Percentiles rank a stretch among this genome's conserved stretches.
phyloP scores from a whole-genome alignment of 2,888 invertebrate genomes.

The Villa cingulata region DNA sequence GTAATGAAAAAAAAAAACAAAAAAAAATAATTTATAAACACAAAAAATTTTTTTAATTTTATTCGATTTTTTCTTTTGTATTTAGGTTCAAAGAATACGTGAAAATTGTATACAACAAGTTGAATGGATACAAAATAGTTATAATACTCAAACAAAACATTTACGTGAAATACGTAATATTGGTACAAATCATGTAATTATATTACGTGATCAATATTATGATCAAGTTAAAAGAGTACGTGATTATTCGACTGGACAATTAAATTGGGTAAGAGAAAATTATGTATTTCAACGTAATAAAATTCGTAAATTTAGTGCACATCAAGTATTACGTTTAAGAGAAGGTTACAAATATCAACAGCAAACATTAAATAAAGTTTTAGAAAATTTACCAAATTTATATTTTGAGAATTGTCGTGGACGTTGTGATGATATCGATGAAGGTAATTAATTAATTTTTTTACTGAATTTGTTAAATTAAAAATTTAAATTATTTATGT shows the following conservation, averaged over 20 bases:
- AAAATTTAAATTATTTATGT: background rate
- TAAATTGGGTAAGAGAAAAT: slow-evolving; percentile 89
- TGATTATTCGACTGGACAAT: slow-evolving; percentile 80
- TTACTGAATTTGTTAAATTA: background rate
- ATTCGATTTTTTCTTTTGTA: slow-evolving; percentile 3
- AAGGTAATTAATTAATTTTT: background rate
- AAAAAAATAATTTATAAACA: background rate
- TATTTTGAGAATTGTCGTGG: slow-evolving; percentile 90
- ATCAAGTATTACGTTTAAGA: slow-evolving; percentile 74
- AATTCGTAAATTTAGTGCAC: slow-evolving; percentile 87
- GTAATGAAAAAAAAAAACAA: slow-evolving; percentile 32
- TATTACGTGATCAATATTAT: slow-evolving; percentile 79
- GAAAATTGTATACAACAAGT: slow-evolving; percentile 90
- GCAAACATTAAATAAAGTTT: slow-evolving; percentile 82
- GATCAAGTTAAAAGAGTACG: slow-evolving; percentile 87
- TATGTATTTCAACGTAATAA: slow-evolving; percentile 91
- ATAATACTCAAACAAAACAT: slow-evolving; percentile 74
- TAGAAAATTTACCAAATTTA: slow-evolving; percentile 80
- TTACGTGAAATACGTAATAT: slow-evolving; percentile 81
- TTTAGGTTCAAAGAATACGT: slow-evolving; percentile 71
- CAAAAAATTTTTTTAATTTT: no score
- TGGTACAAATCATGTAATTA: slow-evolving; percentile 74
- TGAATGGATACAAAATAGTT: slow-evolving; percentile 87
- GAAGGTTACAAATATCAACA: slow-evolving; percentile 95
- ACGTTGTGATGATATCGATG: slow-evolving; percentile 43